Percentiles rank a stretch among this genome's conserved stretches.
These are phyloP conservation scores for Butorides virescens DNA, from an alignment of 2,113 vertebrate genomes.

Conservation along the genomic window DNA sequence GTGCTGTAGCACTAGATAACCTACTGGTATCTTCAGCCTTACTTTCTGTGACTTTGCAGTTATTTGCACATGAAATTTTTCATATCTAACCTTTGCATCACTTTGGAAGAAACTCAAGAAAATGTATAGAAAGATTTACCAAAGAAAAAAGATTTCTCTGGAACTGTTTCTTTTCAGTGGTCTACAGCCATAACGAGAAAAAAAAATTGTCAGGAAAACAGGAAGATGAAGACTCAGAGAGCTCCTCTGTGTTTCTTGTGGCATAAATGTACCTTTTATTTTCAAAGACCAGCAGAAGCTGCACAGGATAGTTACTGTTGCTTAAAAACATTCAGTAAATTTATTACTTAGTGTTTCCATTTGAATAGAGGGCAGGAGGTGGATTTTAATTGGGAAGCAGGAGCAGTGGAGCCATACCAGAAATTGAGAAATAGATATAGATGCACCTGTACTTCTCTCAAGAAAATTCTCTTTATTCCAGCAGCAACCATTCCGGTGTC, in stretches of 20 bases:
- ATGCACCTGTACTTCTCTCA: not conserved
- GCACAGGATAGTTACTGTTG: not conserved
- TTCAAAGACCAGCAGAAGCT: not conserved
- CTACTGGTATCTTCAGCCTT: not conserved
- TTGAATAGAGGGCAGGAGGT: not conserved
- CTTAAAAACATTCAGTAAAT: not conserved
- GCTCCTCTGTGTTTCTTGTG: not conserved
- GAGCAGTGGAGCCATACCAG: not conserved
- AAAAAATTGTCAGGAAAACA: not conserved
- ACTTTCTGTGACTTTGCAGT: not conserved
- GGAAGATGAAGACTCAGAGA: not conserved
- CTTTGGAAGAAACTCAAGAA: not conserved
- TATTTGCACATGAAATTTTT: not conserved
- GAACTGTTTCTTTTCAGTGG: not conserved
- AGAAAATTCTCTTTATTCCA: constrained; percentile 43
- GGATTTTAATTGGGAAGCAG: not conserved
- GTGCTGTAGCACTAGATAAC: not conserved
- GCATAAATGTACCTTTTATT: not conserved
- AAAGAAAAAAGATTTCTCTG: not conserved
- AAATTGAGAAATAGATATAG: not conserved
- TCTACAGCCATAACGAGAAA: not conserved
- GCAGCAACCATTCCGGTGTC: not conserved
- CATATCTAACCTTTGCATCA: not conserved
- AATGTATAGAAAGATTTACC: not conserved
- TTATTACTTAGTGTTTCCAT: not conserved